Evolutionary conservation across 64 coral and sea anemone species (phyloP), one percentile per base, ranked within the genome.

Genomic region (Cladopsammia gracilis): DNA sequence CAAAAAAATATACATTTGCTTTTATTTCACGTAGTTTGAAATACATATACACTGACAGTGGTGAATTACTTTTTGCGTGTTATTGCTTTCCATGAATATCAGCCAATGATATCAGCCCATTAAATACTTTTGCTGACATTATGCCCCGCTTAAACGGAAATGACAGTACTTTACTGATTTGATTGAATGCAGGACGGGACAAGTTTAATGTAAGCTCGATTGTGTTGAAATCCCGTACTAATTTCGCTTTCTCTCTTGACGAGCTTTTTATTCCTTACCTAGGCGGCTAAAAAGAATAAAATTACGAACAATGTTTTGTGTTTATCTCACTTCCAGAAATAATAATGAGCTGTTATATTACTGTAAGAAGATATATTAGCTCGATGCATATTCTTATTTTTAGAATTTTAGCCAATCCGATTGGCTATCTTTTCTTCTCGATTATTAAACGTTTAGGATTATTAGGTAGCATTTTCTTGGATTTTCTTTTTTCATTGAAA

Each of bases 401-500:
- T 59, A 56, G 14, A 79, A 24, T 60, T 24, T 54, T 14, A 79
- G 11, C 54, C 53, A 53, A 59, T 59, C 54, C 23, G 65, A 60
- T 56, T 26, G 25, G 23, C 10, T 14, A 54, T 4, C 52, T 10
- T 60, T 59, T 16, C 24, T 1, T 53, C 59, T 9, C 25, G 11
- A 0, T 60, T 64, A 64, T 64, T 48, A 82, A 0, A 64, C 64
- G n/a, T 13, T 82, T 34, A 24, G 3, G 18, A 64, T 46, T 43
- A 46, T 82, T 10, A 20, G 12, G 18, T 46, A 42, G 16, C 7
- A 56, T 56, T 56, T 56, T 56, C 53, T 56, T 56, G 7, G 7
- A 47, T 15, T 82, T 84, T 65, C 46, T 66, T 76, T 42, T 73
- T 73, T 45, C 18, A 73, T 16, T 73, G 50, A 52, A 77, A 11